phyloP scores from a whole-genome alignment of 2,888 invertebrate genomes.

The Drosophila algonquin region DNA sequence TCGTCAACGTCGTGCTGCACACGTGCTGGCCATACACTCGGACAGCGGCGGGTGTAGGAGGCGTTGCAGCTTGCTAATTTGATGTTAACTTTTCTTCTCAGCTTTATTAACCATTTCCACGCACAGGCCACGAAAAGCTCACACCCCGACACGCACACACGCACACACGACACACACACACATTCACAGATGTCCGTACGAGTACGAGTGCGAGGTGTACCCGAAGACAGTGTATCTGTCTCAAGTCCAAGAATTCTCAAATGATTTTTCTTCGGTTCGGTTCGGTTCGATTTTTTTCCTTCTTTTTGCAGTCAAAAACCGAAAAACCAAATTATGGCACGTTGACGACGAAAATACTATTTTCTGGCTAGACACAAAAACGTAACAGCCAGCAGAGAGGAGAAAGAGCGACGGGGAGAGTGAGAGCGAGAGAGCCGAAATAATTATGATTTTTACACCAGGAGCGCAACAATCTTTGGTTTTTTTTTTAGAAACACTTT shows the following conservation, averaged over 20 bases:
- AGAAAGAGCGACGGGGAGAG: not conserved
- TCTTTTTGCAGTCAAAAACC: slow-evolving; percentile 27
- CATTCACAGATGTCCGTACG: not conserved
- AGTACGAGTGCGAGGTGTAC: not conserved
- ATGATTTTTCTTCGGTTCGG: not conserved
- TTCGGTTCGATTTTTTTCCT: not conserved
- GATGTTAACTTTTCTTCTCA: slow-evolving; percentile 55
- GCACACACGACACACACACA: slow-evolving; percentile 10
- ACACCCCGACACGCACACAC: slow-evolving; percentile 19
- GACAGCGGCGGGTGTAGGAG: not conserved
- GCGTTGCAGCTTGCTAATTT: slow-evolving; percentile 64
- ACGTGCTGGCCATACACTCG: slow-evolving; percentile 38
- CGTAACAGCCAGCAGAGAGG: slow-evolving; percentile 1
- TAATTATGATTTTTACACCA: slow-evolving; percentile 31
- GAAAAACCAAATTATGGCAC: slow-evolving; percentile 46
- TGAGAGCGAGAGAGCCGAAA: slow-evolving; percentile 5
- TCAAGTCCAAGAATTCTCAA: slow-evolving; percentile 37
- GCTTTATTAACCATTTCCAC: slow-evolving; percentile 51
- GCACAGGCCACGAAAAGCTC: slow-evolving; percentile 30
- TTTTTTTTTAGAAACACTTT: slow-evolving; percentile 18
- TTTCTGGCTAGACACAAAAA: slow-evolving; percentile 33
- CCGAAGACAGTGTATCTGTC: slow-evolving; percentile 27
- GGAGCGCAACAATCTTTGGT: slow-evolving; percentile 30
- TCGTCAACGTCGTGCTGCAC: slow-evolving; percentile 21
- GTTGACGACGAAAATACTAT: slow-evolving; percentile 45